These are phyloP conservation scores for Phymatocera aterrima DNA, from an alignment of 2,888 invertebrate species.

Conservation along the genomic window DNA sequence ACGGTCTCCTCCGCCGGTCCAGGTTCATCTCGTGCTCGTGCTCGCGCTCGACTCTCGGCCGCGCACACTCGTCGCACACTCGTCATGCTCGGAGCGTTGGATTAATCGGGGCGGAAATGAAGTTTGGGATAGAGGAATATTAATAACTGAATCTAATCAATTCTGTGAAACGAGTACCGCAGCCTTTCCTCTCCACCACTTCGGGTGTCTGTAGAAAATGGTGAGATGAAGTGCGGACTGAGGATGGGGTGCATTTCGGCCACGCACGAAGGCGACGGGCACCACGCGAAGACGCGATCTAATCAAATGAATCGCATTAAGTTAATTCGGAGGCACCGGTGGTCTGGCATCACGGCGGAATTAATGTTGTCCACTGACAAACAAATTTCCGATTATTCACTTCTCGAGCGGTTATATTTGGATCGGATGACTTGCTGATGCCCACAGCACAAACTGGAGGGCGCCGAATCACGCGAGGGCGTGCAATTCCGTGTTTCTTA, in stretches of 20 bases:
- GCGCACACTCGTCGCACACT: slow-evolving; percentile 59
- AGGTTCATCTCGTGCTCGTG: slow-evolving; percentile 16
- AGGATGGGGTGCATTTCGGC: background rate
- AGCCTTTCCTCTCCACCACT: slow-evolving; percentile 49
- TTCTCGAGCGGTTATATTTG: slow-evolving; percentile 44
- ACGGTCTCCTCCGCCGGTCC: slow-evolving; percentile 2
- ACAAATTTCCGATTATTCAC: slow-evolving; percentile 53
- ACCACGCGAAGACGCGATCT: slow-evolving; percentile 59
- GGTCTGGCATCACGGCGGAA: slow-evolving; percentile 46
- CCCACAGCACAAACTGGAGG: background rate
- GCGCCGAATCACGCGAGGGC: slow-evolving; percentile 11
- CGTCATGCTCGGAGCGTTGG: slow-evolving; percentile 72
- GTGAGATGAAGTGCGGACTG: background rate
- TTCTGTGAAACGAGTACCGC: slow-evolving; percentile 68
- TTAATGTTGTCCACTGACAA: slow-evolving; percentile 53
- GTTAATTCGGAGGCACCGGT: slow-evolving; percentile 67
- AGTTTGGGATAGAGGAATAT: slow-evolving; percentile 72
- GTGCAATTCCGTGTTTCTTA: background rate
- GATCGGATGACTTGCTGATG: slow-evolving; percentile 9
- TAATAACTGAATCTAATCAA: slow-evolving; percentile 74
- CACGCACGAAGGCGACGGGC: slow-evolving; percentile 37
- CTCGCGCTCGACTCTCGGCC: slow-evolving; percentile 22
- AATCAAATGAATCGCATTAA: slow-evolving; percentile 70
- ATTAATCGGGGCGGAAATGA: slow-evolving; percentile 73
- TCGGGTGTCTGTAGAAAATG: slow-evolving; percentile 7